Percentiles rank a stretch among this genome's conserved stretches.
Evolutionary conservation across 30 jellyfish, hydroid and myxozoan species (phyloP).

Genomic region (Sanderia malayensis): DNA sequence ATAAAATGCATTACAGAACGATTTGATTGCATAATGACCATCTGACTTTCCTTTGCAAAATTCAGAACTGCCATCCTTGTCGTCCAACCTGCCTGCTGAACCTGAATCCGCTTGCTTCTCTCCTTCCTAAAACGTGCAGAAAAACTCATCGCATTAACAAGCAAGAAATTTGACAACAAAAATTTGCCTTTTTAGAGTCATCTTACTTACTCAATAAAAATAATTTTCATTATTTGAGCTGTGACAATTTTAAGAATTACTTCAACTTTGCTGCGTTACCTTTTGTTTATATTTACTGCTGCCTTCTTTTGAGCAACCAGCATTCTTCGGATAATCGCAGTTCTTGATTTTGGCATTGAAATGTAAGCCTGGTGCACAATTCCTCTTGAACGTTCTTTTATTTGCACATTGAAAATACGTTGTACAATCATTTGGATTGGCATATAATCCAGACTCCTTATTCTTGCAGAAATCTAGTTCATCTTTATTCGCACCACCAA

Average conservation of each 20-base stretch:
- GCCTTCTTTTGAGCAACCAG: slow-evolving; percentile 33
- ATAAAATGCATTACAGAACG: background rate
- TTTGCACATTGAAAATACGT: slow-evolving; percentile 37
- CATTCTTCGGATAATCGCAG: slow-evolving; percentile 42
- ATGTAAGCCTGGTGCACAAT: slow-evolving; percentile 38
- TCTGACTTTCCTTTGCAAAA: background rate
- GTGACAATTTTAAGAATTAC: too few species aligned
- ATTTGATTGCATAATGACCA: background rate
- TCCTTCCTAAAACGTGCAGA: too few species aligned
- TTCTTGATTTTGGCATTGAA: slow-evolving; percentile 46
- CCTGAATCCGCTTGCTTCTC: too few species aligned
- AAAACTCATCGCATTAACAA: too few species aligned
- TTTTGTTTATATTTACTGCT: too few species aligned
- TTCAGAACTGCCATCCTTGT: too few species aligned
- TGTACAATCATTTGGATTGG: slow-evolving; percentile 51
- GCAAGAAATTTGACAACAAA: too few species aligned
- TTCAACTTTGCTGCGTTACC: too few species aligned
- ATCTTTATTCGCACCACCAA: slow-evolving; percentile 6
- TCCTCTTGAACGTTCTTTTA: slow-evolving; percentile 29
- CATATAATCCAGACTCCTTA: slow-evolving; percentile 26
- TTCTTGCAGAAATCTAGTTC: slow-evolving; percentile 44
- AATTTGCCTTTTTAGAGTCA: too few species aligned
- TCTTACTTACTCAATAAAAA: too few species aligned
- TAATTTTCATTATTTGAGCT: too few species aligned
- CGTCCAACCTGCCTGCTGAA: too few species aligned